Conservation (phyloP, 2,888 invertebrate genomes). For the Ectropis crepuscularia region DNA sequence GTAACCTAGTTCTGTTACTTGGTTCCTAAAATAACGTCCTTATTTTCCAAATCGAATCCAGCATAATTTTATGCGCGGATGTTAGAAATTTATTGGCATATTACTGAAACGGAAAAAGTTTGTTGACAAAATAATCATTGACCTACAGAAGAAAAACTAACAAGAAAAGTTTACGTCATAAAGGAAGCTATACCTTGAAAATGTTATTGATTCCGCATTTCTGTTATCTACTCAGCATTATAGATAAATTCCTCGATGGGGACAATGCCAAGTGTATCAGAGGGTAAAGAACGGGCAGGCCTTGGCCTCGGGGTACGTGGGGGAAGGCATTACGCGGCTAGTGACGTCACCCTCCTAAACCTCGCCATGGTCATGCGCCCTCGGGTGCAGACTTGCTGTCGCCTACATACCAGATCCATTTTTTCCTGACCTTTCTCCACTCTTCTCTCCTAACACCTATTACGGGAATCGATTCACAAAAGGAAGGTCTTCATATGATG, state of each 20-base stretch:
- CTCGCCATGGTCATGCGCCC: constrained; percentile 53
- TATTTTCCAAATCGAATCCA: constrained; percentile 1
- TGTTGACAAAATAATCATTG: constrained; percentile 22
- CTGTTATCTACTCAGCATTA: constrained; percentile 37
- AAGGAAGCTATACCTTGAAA: constrained; percentile 11
- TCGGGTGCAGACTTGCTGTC: constrained; percentile 60
- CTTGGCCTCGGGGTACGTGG: constrained; percentile 68
- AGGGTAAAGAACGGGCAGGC: constrained; percentile 57
- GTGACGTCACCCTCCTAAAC: constrained; percentile 65
- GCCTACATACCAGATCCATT: constrained; percentile 39
- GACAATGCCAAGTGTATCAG: constrained; percentile 69
- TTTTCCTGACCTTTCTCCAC: constrained; percentile 31
- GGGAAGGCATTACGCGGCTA: constrained; percentile 61
- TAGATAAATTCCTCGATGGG: constrained; percentile 47
- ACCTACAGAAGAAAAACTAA: constrained; percentile 15
- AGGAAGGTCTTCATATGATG: constrained; percentile 34
- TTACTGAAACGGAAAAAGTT: constrained; percentile 11
- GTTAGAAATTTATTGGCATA: constrained; percentile 11
- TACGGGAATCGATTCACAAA: constrained; percentile 31
- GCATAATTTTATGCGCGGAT: constrained; percentile 5
- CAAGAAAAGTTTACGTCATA: constrained; percentile 17
- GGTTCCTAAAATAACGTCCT: constrained; percentile 3
- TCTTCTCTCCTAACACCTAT: constrained; percentile 23
- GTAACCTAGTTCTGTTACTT: background rate
- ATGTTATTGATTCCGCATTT: constrained; percentile 25